Base-by-base conservation (phyloP, 2,888 invertebrate species). In the Dascillus cervinus region DNA sequence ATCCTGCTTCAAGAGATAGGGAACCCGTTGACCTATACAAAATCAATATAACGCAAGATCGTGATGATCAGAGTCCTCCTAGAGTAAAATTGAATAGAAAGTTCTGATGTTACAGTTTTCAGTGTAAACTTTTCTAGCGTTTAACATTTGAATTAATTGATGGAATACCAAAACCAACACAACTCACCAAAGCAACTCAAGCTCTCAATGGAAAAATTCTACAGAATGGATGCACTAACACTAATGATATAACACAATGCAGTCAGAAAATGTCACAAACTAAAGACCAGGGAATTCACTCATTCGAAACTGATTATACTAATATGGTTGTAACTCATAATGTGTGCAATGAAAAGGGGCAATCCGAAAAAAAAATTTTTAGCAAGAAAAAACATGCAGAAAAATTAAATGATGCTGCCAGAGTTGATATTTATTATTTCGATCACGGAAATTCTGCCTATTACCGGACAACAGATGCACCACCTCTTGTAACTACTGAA, bases 371-470 rank as follows among this genome's bases (percentile, higher is more conserved):
- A n/a, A n/a, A n/a, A n/a, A n/a, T n/a, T n/a, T n/a, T n/a, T n/a
- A n/a, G n/a, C n/a, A n/a, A n/a, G n/a, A n/a, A n/a, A n/a, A n/a
- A n/a, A n/a, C n/a, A n/a, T n/a, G n/a, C n/a, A n/a, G n/a, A n/a
- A n/a, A n/a, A n/a, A n/a, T n/a, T n/a, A n/a, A n/a, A n/a, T n/a
- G n/a, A n/a, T n/a, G n/a, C n/a, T n/a, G n/a, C n/a, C 12, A 66
- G 65, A 48, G 72, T 77, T 4, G 78, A 79, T 39, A 70, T 79
- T 25, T 80, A 80, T 56, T 77, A 77, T 39, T 80, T 80, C 44
- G 79, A 80, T 52, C 78, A 78, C 48, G 79, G 79, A 25, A 75
- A 75, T 50, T 69, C 75, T 1, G 71, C 73, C 70, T 73, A 75
- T 49, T 71, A 73, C 41, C 65, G 69, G 39, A 79, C 79, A 2